A percentile compares a stretch with the other conserved stretches of the same genome.
Evolutionary conservation across 2,113 vertebrate species (phyloP).

Genomic region (Gambusia holbrooki): DNA sequence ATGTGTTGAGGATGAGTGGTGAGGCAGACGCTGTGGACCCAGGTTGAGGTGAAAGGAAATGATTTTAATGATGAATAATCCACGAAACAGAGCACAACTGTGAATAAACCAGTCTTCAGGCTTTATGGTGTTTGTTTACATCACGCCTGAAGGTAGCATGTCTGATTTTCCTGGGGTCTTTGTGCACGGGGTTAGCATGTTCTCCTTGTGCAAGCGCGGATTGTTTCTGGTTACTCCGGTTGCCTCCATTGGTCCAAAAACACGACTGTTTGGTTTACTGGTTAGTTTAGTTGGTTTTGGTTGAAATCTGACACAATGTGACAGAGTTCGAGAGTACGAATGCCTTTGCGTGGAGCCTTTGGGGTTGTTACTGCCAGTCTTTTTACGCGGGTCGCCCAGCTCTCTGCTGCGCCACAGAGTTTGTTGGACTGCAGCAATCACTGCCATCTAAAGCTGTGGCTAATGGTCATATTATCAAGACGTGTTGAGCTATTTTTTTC

Average conservation of each 20-base stretch:
- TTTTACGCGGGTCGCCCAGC: conserved; percentile 37
- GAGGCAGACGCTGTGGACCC: too few relatives aligned
- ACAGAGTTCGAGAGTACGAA: background rate
- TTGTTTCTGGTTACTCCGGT: background rate
- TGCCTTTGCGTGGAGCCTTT: background rate
- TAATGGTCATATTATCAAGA: conserved; percentile 63
- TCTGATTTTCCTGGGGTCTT: background rate
- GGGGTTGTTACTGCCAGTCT: conserved; percentile 37
- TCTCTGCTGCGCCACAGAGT: conserved; percentile 16
- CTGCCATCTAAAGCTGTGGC: conserved; percentile 64
- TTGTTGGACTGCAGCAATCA: conserved; percentile 45
- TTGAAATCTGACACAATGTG: background rate
- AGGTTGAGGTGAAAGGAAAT: too few relatives aligned
- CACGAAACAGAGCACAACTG: too few relatives aligned
- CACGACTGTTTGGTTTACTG: background rate
- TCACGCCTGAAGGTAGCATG: background rate
- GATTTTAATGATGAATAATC: too few relatives aligned
- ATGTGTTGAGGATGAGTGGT: too few relatives aligned
- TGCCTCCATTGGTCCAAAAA: background rate
- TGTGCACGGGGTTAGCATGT: background rate
- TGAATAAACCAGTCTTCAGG: background rate
- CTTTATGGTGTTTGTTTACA: too few relatives aligned
- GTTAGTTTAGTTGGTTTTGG: background rate
- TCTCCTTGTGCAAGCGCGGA: too few relatives aligned
- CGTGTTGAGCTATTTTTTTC: conserved; percentile 40